Evolutionary conservation across 2,113 vertebrate species (phyloP).

Genomic region (Mesitornis unicolor): DNA sequence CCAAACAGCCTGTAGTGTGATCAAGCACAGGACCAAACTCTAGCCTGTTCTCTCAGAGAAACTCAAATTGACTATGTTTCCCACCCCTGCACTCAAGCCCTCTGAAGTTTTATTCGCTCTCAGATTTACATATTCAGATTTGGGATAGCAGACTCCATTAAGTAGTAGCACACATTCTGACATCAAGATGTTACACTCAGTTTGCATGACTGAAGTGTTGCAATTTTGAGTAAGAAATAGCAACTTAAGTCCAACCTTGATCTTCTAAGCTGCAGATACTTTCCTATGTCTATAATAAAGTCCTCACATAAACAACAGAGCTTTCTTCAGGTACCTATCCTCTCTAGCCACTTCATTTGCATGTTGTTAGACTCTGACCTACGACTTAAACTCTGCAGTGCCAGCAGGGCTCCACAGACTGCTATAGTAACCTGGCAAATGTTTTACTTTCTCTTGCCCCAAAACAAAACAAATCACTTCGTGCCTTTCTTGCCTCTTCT

Average conservation of each 20-base stretch:
- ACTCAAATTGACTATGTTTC: neutral
- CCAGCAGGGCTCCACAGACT: neutral
- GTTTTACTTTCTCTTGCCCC: neutral
- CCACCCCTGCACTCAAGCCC: neutral
- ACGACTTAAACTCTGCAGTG: neutral
- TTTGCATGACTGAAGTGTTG: neutral
- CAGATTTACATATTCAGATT: neutral
- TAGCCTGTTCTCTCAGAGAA: neutral
- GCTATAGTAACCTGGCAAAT: neutral
- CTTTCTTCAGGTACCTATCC: neutral
- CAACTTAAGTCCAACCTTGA: neutral
- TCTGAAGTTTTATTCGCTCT: neutral
- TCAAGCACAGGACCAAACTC: neutral
- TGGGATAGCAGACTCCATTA: neutral
- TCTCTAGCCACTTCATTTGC: neutral
- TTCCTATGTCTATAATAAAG: neutral
- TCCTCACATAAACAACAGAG: neutral
- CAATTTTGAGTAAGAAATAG: neutral
- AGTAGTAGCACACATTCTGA: neutral
- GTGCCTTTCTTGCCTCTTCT: fast-evolving
- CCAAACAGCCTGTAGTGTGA: neutral
- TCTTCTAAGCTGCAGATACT: neutral
- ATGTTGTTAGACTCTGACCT: neutral
- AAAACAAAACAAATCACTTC: neutral
- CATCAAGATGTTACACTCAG: neutral